Evolutionary conservation across 2,797 vertebrate species (phyloP), one percentile per base, ranked within the genome.

Genomic region (Enteromius unitaeniatus): DNA sequence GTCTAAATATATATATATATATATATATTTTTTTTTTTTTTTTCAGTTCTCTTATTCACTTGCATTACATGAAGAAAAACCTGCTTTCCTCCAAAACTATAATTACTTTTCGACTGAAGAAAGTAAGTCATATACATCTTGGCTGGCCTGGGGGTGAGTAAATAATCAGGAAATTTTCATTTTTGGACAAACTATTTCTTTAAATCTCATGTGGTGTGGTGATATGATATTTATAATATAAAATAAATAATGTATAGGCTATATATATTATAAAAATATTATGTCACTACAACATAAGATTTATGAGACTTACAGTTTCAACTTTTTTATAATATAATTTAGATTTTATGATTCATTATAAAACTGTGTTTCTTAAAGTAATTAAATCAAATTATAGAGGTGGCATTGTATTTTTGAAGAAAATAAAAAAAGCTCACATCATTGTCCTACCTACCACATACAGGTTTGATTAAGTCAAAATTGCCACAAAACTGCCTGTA

Each of bases 381-480:
- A 51, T 21, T 13, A 17, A 49, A 26, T 47, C 14, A 47, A 47
- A 72, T 4, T 6, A 31, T 19, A 51, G 17, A 72, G 45, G 47
- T 51, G 15, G 15, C 26, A 28, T 21, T 51, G 17, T 6, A 51
- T 26, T 68, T 19, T 40, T 21, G 9, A 3, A 2, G 1, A 11
- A 21, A 51, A 74, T 3, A 17, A 65, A 67, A 31, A 4, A 19
- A 19, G 10, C n/a, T 45, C 0, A 21, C 47, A 53, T 74, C 4
- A 21, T 8, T 34, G 10, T 53, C 19, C 26, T 31, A 53, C 28
- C 34, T 55, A 55, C 82, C 62, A 67, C 21, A 51, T 13, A 26
- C n/a, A 26, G 74, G 21, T 60, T 42, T 13, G 47, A 14, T 68
- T 62, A n/a, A 78, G 75, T 86, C 23, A 55, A 82, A 82, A 74